Evolutionary conservation across 2,797 vertebrate species (phyloP), one percentile per base, ranked within the genome.

Genomic region (Distichodus sexfasciatus): DNA sequence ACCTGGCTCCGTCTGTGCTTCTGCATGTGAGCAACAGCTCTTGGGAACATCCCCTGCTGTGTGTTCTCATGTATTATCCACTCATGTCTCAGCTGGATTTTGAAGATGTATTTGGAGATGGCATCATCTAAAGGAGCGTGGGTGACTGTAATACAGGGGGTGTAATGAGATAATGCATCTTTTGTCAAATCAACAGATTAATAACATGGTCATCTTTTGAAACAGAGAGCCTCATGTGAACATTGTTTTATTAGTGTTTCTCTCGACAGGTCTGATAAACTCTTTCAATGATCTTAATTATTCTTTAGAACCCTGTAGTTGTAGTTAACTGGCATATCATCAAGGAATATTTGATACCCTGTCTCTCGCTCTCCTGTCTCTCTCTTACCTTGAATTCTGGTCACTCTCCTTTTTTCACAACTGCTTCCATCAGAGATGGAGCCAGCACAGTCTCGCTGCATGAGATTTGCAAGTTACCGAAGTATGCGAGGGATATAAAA

Each of bases 241-340:
- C 15, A 29, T 21, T 31, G 33, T 43, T 66, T 19, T 24, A 68
- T 36, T 71, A 64, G 19, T 40, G 35, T 46, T 54, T n/a, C 47
- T 43, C 41, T 58, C 36, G 66, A 70, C 24, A 55, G 50, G 54
- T 70, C 31, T 74, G 67, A 50, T 62, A 50, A 69, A 55, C 40
- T 66, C 41, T 65, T 15, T 48, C 36, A 40, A 46, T 63, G 58
- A 38, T 31, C 23, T 57, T 48, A 71, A 65, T 74, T 40, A 74
- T 44, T 58, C 50, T 40, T 15, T 1, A n/a, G 10, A 40, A 62
- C 66, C 71, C 71, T 24, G 11, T 46, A 36, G 62, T 62, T 24
- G 48, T 74, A 62, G 71, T 74, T 74, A 70, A 66, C 59, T 62
- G 38, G 29, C 44, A 50, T 50, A 62, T 38, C 26, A 66, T 47